Percentiles rank a stretch among this genome's conserved stretches.
Conservation (phyloP, 2,113 vertebrate genomes). For the Semnornis frantzii region DNA sequence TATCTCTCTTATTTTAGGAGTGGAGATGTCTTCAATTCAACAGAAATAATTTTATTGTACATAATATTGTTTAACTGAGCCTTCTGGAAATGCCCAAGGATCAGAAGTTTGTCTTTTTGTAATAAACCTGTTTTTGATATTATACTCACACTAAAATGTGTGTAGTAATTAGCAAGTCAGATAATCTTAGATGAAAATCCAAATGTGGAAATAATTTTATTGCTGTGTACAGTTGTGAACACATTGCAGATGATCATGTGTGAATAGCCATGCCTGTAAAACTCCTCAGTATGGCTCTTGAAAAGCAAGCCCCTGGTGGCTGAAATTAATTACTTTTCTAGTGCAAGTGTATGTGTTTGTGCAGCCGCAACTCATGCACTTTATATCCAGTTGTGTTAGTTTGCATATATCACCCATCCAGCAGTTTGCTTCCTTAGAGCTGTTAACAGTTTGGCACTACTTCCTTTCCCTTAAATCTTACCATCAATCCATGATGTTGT, state of each 20-base stretch:
- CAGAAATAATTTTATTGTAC: neutral
- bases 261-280: neutral
- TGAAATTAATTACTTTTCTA: neutral
- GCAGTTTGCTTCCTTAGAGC: neutral
- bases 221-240: too few species aligned
- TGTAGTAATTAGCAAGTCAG: neutral
- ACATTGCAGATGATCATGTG: neutral
- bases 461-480: slow-evolving; percentile 15
- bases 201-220: neutral
- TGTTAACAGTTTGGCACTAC: neutral
- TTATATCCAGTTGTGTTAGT: neutral
- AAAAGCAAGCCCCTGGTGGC: neutral
- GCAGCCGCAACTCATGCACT: neutral
- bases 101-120: neutral
- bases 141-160: neutral
- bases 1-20: neutral
- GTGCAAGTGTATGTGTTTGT: neutral
- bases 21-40: neutral
- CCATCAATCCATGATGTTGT: neutral
- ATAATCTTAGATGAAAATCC: neutral
- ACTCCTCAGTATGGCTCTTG: neutral
- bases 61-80: neutral
- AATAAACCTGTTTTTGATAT: neutral
- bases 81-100: neutral
- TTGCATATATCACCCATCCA: neutral